These are phyloP conservation scores for Delichon dasypus DNA, from an alignment of 2,797 vertebrate species.

Conservation along the genomic window DNA sequence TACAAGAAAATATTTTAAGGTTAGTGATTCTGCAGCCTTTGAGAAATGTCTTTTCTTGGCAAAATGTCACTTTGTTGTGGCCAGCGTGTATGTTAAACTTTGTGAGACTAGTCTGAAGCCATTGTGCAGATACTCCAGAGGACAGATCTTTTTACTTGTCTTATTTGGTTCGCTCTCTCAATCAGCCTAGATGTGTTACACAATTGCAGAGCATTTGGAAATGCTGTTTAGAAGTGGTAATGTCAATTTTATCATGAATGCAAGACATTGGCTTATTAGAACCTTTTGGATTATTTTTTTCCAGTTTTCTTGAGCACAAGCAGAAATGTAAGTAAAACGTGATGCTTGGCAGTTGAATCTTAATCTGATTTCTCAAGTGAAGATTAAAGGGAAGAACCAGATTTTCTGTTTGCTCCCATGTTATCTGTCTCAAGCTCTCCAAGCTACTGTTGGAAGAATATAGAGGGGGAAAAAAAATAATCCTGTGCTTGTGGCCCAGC, in stretches of 20 bases:
- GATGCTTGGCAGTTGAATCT: background rate
- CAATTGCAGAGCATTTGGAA: background rate
- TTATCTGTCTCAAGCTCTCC: background rate
- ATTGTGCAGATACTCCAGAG: background rate
- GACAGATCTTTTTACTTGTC: background rate
- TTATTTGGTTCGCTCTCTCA: background rate
- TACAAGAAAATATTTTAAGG: background rate
- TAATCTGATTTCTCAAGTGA: constrained; percentile 41
- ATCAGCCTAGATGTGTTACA: background rate
- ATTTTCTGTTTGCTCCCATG: background rate
- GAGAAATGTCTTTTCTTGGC: background rate
- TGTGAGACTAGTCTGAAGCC: background rate
- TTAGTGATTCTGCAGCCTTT: background rate
- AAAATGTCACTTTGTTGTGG: background rate
- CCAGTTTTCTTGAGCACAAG: background rate
- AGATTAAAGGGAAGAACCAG: constrained; percentile 19
- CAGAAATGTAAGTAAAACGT: background rate
- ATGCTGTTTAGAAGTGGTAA: background rate
- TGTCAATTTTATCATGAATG: background rate
- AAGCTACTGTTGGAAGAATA: background rate
- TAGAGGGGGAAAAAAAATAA: background rate
- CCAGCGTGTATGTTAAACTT: background rate
- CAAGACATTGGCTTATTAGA: background rate
- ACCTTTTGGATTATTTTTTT: background rate
- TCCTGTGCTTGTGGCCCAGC: background rate